Base-by-base conservation (phyloP, 1,140 invertebrate species). In the Neelides sp. region DNA sequence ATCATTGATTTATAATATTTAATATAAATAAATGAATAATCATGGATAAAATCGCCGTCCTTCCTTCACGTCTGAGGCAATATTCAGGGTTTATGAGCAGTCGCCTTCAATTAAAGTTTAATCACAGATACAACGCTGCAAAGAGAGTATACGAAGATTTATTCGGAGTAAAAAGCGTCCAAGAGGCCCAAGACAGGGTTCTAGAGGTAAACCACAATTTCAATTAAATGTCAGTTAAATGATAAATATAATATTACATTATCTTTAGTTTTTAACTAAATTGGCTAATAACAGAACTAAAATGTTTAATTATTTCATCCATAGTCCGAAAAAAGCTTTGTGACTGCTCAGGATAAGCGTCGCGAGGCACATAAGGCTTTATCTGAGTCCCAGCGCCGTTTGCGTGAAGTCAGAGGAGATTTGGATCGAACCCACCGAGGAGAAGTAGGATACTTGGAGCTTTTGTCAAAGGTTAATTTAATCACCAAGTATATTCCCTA, bases 381-480 rank as follows among this genome's bases (percentile, higher is more conserved):
- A 19, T 65, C 69, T 8, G 59, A 62, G 10, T 66, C 81, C 8
- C 78, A 83, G 52, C 65, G 67, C 17, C 71, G 75, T 43, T 63
- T 83, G 7, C 77, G 79, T 60, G 75, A 78, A 30, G 66, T 83
- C 2, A 74, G 78, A 57, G 68, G 69, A 2, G 79, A 83, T 63
- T 71, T 83, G 64, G 78, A 82, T 54, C 77, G 77, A 57, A 78
- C 76, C 2, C 70, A 73, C 57, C 70, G 80, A 52, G 78, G 78
- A 2, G 79, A 83, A 60, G 74, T 80, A 48, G 74, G 75, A 57
- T 82, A 80, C 62, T 64, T 81, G 34, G 64, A 69, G 27, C 61
- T 78, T 64, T 30, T 23, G 28, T 28, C 27, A 51, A 42, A 50
- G 27, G 28, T 34, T 34, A 10, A 15, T 48, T 7, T 4, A 5